phyloP scores from a whole-genome alignment of 2,888 invertebrate species.

The Latrodectus elegans region DNA sequence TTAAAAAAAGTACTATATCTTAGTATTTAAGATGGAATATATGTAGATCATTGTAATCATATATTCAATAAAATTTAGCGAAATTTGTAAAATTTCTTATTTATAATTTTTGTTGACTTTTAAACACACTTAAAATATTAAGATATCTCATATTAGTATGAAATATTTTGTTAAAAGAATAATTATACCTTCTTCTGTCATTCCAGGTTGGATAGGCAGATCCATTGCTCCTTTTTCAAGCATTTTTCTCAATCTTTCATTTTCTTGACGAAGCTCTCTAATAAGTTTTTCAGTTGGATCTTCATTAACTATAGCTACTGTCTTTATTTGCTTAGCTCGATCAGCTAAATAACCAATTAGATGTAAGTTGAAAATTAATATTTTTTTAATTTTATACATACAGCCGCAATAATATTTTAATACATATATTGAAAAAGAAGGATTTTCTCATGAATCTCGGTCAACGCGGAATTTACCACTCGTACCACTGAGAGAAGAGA shows the following conservation, averaged over 20 bases:
- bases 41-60: no score
- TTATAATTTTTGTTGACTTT: no score
- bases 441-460: not conserved
- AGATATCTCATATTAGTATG: not conserved
- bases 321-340: slow-evolving; percentile 79
- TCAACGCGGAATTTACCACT: no score
- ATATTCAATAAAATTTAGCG: no score
- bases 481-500: no score
- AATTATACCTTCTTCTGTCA: slow-evolving; percentile 67
- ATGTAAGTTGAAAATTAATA: no score
- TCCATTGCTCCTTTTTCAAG: slow-evolving; percentile 75
- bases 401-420: not conserved
- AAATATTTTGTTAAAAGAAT: not conserved
- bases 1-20: no score
- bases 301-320: slow-evolving; percentile 78
- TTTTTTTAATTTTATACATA: no score
- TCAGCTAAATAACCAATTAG: slow-evolving; percentile 75
- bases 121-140: no score
- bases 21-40: no score
- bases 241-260: slow-evolving; percentile 77
- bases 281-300: slow-evolving; percentile 78
- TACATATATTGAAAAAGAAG: not conserved
- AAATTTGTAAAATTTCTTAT: no score
- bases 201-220: slow-evolving; percentile 66
- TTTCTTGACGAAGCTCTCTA: slow-evolving; percentile 78